These are phyloP conservation scores for Cydia fagiglandana DNA, from an alignment of 1,140 invertebrate genomes.

Conservation along the genomic window DNA sequence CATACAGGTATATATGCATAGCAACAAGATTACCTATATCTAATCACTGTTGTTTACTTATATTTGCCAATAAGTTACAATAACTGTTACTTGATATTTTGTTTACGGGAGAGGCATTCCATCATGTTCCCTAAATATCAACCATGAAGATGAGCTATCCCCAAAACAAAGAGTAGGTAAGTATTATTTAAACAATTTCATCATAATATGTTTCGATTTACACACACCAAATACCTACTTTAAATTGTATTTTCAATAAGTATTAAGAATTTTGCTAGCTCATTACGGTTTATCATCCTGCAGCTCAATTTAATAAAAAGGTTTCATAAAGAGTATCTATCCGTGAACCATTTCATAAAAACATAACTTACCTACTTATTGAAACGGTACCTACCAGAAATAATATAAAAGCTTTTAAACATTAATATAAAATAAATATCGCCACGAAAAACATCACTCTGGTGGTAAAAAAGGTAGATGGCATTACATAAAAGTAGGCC, in stretches of 20 bases:
- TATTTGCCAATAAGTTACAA: constrained; percentile 40
- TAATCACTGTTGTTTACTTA: constrained; percentile 47
- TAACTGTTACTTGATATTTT: constrained; percentile 14
- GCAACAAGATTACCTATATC: constrained; percentile 31
- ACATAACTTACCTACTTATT: not conserved
- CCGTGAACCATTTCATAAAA: not conserved
- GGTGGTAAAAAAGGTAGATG: constrained; percentile 43
- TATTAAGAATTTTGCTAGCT: not conserved
- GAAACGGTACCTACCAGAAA: not conserved
- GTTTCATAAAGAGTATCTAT: not conserved
- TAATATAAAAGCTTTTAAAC: constrained; percentile 20
- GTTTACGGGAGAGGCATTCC: not conserved
- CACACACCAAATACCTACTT: too few relatives aligned
- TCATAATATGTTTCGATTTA: too few relatives aligned
- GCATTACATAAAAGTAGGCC: constrained; percentile 39
- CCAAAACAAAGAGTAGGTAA: not conserved
- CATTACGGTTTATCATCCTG: not conserved
- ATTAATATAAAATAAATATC: constrained; percentile 2
- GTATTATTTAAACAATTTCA: too few relatives aligned
- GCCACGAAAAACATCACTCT: constrained; percentile 18
- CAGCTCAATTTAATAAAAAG: not conserved
- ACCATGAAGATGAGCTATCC: not conserved
- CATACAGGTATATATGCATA: not conserved
- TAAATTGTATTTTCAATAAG: not conserved
- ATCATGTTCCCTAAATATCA: not conserved